Base-by-base conservation (phyloP, 2,888 invertebrate genomes). In the Pheosia gnoma region DNA sequence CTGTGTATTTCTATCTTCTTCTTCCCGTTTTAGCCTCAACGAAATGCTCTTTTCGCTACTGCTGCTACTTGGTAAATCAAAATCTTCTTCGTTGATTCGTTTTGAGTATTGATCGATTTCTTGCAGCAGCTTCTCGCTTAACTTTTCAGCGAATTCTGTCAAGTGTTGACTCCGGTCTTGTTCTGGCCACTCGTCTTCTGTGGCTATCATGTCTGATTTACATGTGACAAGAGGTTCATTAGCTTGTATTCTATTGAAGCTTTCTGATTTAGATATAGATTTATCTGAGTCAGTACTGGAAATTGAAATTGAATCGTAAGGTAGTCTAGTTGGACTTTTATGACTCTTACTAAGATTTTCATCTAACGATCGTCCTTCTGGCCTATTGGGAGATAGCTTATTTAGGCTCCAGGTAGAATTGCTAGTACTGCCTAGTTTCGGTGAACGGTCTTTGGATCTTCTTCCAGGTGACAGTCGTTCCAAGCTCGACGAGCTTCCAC, bases 121-220 rank as follows among this genome's bases (percentile, higher is more conserved):
- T 69, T 96, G 95, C 61, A 97, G 94, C 66, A 97, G 89, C 82
- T 97, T 97, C 80, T 97, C 97, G 80, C 96, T 96, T n/a, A 97
- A 89, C 81, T 96, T 96, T 80, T 97, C 97, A 1, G 97, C 97
- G 77, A 97, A 97, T 77, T 97, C 96, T 3, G 96, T 96, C 66
- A 97, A 91, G 81, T 97, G 96, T 75, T 95, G 95, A 67, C 95
- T 94, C 70, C 95, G 95, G 68, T 96, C 95, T 68, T 86, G 87
- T 73, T 95, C 95, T 60, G 94, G 94, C 96, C 96, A 96, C 49
- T 91, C 94, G 58, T 94, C 94, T 73, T 93, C 91, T 70, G 91
- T 93, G 39, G 85, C 80, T 53, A 94, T 62, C 85, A 94, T 94
- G 64, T 94, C 94, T 10, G 93, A 94, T 74, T 93, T 94, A 69